A percentile compares a stretch with the other conserved stretches of the same genome.
Conservation (phyloP, 2,113 vertebrate genomes). For the Eulacestoma nigropectus region DNA sequence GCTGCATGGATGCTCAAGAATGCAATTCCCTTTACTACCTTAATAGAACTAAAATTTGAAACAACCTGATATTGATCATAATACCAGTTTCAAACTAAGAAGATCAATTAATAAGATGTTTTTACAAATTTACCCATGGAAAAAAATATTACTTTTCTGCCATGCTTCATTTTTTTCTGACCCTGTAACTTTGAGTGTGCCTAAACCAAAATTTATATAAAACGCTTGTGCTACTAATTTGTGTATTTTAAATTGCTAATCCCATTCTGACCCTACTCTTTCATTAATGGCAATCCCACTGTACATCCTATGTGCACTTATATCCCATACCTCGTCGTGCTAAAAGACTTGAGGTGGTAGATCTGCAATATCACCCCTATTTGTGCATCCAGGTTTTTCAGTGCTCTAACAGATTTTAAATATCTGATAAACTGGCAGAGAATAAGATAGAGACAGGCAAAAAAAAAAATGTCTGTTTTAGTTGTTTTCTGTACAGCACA, state of each 20-base stretch:
- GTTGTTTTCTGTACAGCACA: not conserved
- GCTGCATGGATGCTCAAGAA: not conserved
- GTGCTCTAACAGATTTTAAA: not conserved
- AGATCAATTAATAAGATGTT: not conserved
- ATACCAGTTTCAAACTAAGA: not conserved
- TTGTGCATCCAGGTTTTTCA: not conserved
- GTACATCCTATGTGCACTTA: rapidly evolving
- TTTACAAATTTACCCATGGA: not conserved
- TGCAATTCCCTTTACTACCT: not conserved
- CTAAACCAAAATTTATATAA: not conserved
- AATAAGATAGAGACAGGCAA: not conserved
- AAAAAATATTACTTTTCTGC: not conserved
- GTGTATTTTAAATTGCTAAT: not conserved
- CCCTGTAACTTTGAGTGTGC: not conserved
- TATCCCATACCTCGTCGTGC: not conserved
- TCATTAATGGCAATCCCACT: not conserved
- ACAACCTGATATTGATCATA: not conserved
- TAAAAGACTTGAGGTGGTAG: not conserved
- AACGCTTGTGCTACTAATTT: not conserved
- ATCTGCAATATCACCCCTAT: not conserved
- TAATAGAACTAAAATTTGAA: not conserved
- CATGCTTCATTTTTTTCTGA: not conserved
- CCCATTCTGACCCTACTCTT: not conserved
- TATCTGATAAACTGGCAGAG: not conserved
- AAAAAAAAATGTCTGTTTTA: not conserved